These are phyloP conservation scores for Drosophila pandora DNA, from an alignment of 1,140 invertebrate species.

Conservation along the genomic window DNA sequence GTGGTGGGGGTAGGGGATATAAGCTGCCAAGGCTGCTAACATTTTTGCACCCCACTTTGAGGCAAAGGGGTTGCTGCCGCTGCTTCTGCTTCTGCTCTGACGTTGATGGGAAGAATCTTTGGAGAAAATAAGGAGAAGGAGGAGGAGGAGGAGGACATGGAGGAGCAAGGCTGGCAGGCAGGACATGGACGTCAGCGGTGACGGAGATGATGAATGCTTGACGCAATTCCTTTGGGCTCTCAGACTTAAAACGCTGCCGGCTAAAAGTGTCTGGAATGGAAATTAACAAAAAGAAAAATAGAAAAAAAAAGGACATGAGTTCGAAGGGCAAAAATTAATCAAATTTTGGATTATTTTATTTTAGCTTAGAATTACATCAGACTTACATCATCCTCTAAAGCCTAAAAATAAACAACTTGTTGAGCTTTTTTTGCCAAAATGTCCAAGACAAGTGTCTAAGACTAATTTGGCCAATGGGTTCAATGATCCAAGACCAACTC, in stretches of 20 bases:
- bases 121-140: constrained; percentile 1
- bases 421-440: background rate
- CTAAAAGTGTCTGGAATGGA: constrained; percentile 32
- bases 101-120: constrained; percentile 26
- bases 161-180: background rate
- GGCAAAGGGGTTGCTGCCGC: constrained; percentile 40
- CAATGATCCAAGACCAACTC: constrained; percentile 49
- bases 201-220: constrained; percentile 33
- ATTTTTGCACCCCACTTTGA: constrained; percentile 38
- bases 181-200: background rate
- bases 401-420: background rate
- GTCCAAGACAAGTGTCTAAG: constrained; percentile 23
- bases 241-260: constrained; percentile 37
- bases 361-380: too few species aligned
- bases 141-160: background rate
- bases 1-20: constrained; percentile 15
- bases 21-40: constrained; percentile 29
- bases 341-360: too few species aligned
- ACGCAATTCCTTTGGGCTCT: constrained; percentile 32
- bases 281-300: constrained; percentile 7
- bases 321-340: background rate
- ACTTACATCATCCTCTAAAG: background rate
- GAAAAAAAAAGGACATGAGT: constrained; percentile 4
- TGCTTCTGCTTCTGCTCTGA: constrained; percentile 7
- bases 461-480: constrained; percentile 36